phyloP scores from a whole-genome alignment of 2,797 vertebrate species.

The Rhinichthys osculus region DNA sequence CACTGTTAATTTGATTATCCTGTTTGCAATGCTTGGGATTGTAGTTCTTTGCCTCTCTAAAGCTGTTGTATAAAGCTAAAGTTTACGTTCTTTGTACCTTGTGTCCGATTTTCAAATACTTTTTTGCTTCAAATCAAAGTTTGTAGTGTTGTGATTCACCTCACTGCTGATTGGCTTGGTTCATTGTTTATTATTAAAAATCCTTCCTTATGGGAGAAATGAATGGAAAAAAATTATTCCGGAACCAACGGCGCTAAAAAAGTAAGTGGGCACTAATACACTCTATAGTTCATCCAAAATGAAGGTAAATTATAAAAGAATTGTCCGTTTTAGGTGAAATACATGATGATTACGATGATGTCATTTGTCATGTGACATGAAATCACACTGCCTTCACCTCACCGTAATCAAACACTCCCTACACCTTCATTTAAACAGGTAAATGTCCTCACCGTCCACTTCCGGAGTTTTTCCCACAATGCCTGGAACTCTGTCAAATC shows the following conservation, averaged over 20 bases:
- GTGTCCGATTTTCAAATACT: background rate
- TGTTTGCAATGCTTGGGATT: background rate
- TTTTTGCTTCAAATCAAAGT: background rate
- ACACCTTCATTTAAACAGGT: background rate
- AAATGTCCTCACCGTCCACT: slow-evolving; percentile 75
- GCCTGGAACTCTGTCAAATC: slow-evolving; percentile 72
- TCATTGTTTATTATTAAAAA: background rate
- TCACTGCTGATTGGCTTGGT: background rate
- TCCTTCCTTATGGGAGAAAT: background rate
- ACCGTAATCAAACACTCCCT: background rate
- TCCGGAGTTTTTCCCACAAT: slow-evolving; percentile 79
- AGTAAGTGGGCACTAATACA: background rate
- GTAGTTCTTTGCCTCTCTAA: background rate
- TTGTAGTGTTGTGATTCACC: background rate
- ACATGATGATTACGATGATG: background rate
- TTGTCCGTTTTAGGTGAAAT: background rate
- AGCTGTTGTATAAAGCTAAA: background rate
- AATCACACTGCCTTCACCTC: background rate
- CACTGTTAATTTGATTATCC: background rate
- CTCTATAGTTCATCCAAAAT: background rate
- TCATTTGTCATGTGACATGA: background rate
- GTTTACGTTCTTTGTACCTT: background rate
- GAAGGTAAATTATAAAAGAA: background rate
- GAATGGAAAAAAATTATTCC: background rate
- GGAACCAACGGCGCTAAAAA: background rate